Base-by-base conservation (phyloP, 92 coral and sea anemone species). In the Plumapathes pennacea region DNA sequence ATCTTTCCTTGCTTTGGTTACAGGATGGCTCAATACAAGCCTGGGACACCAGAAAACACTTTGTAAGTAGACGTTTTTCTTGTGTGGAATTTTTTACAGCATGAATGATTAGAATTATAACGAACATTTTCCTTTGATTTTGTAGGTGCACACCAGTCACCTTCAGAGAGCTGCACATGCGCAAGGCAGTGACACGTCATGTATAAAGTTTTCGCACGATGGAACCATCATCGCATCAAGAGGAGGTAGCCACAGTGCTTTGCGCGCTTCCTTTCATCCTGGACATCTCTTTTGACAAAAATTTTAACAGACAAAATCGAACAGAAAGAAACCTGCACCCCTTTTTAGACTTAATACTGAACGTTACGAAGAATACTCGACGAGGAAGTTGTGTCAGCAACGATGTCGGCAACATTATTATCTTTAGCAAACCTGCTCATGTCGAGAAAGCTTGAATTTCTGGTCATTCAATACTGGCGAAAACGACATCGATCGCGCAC, bases 11-110 rank as follows among this genome's bases (percentile, higher is more conserved):
- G 12, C 19, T 36, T 32, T 30, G 9, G 46, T 40, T 61, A 53
- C 15, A 94, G 99, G 99, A 94, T 75, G 99, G 99, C 10, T 84
- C 96, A 4, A 88, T 94, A 44, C 99, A 94, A 53, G 64, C 79
- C 10, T 94, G 99, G 99, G 99, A 94, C 48, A 94, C 99, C 5
- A 94, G 85, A 60, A 73, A 85, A 38, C 90, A 87, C 12, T 94
- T 94, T 89, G 99, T 94, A 81, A 84, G 99, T 82, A 46, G n/a
- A n/a, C 18, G 15, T 13, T 3, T 5, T 3, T 0, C 12, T 4
- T 46, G 53, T 46, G 53, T 46, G 54, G 34, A 15, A 1, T 4
- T 48, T 18, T 18, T 48, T 12, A 19, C 9, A 15, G 21, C 21
- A 25, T 11, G 11, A n/a, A 20, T 20, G 25, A 28, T 0, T 18